Percentiles rank a stretch among this genome's conserved stretches.
phyloP scores from a whole-genome alignment of 2,888 invertebrate genomes.

The Andrena bucephala region DNA sequence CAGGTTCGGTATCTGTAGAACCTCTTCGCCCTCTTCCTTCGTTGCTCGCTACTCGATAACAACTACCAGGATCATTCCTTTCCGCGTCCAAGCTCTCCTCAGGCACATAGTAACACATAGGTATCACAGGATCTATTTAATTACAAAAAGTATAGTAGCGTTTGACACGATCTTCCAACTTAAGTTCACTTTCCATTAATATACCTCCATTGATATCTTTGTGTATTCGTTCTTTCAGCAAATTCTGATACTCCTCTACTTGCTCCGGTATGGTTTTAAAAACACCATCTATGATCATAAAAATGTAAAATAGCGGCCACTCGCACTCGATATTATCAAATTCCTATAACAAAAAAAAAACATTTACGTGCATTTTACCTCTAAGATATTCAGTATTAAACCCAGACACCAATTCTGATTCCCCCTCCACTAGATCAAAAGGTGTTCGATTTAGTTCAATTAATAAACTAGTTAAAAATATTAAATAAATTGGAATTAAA shows the following conservation, averaged over 20 bases:
- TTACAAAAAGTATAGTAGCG: conserved; percentile 20
- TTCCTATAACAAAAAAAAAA: conserved; percentile 86
- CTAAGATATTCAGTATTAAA: too few relatives aligned
- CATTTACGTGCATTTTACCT: background rate
- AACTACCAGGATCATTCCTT: conserved; percentile 89
- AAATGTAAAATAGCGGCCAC: conserved; percentile 98
- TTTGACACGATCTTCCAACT: background rate
- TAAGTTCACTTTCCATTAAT: conserved; percentile 13
- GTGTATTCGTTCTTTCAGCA: conserved; percentile 92
- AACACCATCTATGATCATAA: conserved; percentile 98
- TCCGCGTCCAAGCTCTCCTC: conserved; percentile 91
- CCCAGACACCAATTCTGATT: too few relatives aligned
- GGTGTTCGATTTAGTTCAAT: too few relatives aligned
- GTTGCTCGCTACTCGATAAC: conserved; percentile 88
- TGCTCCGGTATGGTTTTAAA: conserved; percentile 95
- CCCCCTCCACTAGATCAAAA: too few relatives aligned
- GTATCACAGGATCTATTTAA: conserved; percentile 93
- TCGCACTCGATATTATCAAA: conserved; percentile 99
- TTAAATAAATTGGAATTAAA: too few relatives aligned
- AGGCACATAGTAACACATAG: conserved; percentile 96
- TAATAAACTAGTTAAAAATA: too few relatives aligned
- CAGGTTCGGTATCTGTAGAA: conserved; percentile 67
- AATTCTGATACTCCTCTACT: conserved; percentile 95
- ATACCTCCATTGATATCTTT: conserved; percentile 93
- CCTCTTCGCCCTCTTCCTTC: conserved; percentile 85